These are phyloP conservation scores for Acanthopagrus latus DNA, from an alignment of 2,797 vertebrate species.

Conservation along the genomic window DNA sequence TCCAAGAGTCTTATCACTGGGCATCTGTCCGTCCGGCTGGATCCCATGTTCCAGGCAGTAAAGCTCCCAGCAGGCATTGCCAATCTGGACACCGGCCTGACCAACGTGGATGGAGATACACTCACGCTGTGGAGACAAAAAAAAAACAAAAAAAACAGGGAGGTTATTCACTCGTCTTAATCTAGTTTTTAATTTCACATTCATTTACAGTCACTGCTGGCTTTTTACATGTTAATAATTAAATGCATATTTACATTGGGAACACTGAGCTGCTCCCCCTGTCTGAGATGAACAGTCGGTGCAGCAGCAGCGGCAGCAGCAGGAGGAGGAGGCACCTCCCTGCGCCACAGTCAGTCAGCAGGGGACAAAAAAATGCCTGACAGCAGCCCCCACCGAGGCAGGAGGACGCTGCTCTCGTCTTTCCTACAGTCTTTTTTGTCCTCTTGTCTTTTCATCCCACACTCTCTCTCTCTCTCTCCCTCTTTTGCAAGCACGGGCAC, in stretches of 20 bases:
- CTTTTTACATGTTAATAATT: neutral
- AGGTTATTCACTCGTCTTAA: neutral
- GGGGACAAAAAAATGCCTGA: conserved; percentile 47
- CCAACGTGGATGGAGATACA: conserved; percentile 79
- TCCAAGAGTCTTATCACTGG: conserved; percentile 74
- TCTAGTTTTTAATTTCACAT: neutral
- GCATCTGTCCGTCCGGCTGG: conserved; percentile 78
- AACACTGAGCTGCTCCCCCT: conserved; percentile 49
- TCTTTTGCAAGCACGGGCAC: conserved; percentile 33
- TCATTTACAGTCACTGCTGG: neutral
- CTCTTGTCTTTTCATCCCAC: conserved; percentile 23
- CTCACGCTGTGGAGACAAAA: conserved; percentile 67
- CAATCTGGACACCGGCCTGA: conserved; percentile 77
- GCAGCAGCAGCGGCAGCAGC: conserved; percentile 38
- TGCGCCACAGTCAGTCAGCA: conserved; percentile 65
- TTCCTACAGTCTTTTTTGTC: conserved; percentile 36
- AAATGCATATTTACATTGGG: neutral
- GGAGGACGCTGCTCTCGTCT: conserved; percentile 25
- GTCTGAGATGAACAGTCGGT: conserved; percentile 26
- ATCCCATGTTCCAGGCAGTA: conserved; percentile 77
- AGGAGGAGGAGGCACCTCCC: conserved; percentile 60
- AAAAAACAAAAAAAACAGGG: too few species aligned
- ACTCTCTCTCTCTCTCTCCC: neutral
- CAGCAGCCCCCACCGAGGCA: conserved; percentile 30
- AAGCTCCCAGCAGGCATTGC: conserved; percentile 79